Percentiles rank a stretch among this genome's conserved stretches.
Conservation (phyloP, 2,113 vertebrate genomes). For the Brevimyrus niger region DNA sequence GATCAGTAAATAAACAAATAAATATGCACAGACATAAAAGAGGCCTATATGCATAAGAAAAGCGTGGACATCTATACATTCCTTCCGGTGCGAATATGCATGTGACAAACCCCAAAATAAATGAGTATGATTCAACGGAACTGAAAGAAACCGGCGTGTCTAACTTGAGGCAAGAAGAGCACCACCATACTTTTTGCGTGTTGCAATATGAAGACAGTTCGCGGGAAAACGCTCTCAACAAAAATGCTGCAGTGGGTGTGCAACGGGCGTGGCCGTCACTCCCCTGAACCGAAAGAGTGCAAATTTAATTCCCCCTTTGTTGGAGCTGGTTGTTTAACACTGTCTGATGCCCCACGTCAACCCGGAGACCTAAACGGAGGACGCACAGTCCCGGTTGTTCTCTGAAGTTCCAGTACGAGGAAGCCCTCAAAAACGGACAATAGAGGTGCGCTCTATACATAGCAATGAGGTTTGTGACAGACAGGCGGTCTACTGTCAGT, state of each 20-base stretch:
- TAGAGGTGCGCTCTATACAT: conserved; percentile 58
- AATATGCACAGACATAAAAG: not conserved
- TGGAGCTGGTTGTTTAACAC: not conserved
- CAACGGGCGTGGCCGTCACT: not conserved
- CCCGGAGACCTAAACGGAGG: not conserved
- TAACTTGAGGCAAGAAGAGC: not conserved
- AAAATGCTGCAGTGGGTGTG: not conserved
- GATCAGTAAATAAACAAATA: not conserved
- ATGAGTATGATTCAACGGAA: not conserved
- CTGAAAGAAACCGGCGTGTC: not conserved
- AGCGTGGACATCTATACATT: not conserved
- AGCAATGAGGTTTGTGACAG: conserved; percentile 56
- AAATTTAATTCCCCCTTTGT: not conserved
- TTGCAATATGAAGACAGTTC: not conserved
- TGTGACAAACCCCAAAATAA: not conserved
- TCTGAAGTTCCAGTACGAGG: not conserved
- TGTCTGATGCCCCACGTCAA: not conserved
- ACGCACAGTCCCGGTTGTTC: not conserved
- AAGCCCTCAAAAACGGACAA: conserved; percentile 45
- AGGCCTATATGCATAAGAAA: not conserved
- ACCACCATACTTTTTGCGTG: not conserved
- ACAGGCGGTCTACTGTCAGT: conserved; percentile 63
- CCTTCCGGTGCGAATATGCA: not conserved
- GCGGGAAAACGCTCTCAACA: not conserved
- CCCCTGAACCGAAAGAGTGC: not conserved